A percentile compares a stretch with the other conserved stretches of the same genome.
phyloP scores from a whole-genome alignment of 2,888 invertebrate genomes.

The Keiferia lycopersicella region DNA sequence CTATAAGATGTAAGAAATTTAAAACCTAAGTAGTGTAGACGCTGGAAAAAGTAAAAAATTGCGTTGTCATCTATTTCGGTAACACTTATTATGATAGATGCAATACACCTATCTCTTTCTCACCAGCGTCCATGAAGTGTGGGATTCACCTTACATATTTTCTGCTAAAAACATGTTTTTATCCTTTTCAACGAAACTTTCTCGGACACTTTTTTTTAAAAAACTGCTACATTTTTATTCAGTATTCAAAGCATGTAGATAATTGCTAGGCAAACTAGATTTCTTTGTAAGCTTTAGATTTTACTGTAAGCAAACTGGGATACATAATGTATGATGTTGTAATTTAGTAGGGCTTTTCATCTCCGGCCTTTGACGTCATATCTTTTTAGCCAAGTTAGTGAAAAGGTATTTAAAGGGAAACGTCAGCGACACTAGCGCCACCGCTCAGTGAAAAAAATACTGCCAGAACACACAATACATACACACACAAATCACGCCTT shows the following conservation, averaged over 20 bases:
- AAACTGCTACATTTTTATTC: slow-evolving; percentile 5
- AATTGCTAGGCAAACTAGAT: slow-evolving; percentile 8
- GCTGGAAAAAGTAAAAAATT: too few species aligned
- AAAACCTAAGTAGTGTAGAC: too few species aligned
- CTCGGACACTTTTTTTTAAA: not conserved
- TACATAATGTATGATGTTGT: not conserved
- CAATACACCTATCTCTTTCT: too few species aligned
- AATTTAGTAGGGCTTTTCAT: not conserved
- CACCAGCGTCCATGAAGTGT: too few species aligned
- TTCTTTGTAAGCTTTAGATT: not conserved
- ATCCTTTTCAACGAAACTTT: not conserved
- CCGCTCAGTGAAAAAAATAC: too few species aligned
- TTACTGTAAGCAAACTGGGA: slow-evolving; percentile 4
- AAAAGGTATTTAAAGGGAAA: not conserved
- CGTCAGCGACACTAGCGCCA: too few species aligned
- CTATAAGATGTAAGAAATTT: too few species aligned
- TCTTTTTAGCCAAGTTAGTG: not conserved
- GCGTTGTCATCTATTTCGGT: too few species aligned
- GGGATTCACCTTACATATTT: too few species aligned
- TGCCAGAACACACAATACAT: too few species aligned
- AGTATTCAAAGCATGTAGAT: slow-evolving; percentile 5
- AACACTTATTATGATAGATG: too few species aligned
- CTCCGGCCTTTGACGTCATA: slow-evolving; percentile 4
- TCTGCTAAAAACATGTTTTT: not conserved
- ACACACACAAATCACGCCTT: too few species aligned